phyloP scores from a whole-genome alignment of 2,113 vertebrate genomes.

The Urocynchramus pylzowi region DNA sequence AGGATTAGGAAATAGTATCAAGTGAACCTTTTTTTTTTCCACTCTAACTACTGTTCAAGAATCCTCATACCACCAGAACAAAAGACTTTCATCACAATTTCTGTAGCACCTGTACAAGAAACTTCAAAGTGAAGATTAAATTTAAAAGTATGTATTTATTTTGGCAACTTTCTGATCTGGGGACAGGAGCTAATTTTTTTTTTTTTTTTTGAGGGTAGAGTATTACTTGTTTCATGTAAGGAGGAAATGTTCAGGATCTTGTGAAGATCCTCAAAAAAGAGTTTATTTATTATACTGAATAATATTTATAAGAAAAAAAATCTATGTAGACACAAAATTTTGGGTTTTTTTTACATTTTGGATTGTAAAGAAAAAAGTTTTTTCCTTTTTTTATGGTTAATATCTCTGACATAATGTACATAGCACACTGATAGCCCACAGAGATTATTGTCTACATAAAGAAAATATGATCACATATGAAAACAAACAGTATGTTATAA shows the following conservation, averaged over 20 bases:
- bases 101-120: neutral
- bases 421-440: neutral
- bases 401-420: neutral
- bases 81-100: neutral
- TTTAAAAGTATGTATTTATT: neutral
- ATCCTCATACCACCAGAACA: neutral
- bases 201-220: neutral
- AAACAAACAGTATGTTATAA: neutral
- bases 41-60: neutral
- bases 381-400: neutral
- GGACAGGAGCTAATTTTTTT: neutral
- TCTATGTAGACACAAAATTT: neutral
- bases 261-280: neutral
- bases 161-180: neutral
- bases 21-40: neutral
- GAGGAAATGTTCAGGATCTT: neutral
- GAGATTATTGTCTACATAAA: neutral
- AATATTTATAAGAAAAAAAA: neutral
- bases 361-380: neutral
- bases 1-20: neutral
- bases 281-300: neutral
- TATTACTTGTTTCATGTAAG: neutral
- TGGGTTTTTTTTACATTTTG: neutral
- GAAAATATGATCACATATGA: neutral
- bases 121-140: neutral